Conservation (phyloP, 2,888 invertebrate genomes). For the Tenthredo livida region DNA sequence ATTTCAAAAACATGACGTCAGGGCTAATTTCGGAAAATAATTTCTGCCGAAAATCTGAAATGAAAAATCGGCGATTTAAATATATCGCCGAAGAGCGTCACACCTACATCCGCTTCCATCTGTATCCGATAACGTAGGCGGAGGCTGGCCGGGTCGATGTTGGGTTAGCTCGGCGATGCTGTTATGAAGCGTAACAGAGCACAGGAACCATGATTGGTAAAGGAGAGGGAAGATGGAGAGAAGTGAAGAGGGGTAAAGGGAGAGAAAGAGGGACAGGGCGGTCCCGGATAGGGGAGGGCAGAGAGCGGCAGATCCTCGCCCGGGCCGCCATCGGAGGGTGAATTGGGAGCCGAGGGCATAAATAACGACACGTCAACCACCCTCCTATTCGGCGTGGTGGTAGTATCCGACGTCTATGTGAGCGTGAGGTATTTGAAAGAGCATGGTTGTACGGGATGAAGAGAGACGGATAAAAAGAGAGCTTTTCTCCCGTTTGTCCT, state of each 20-base stretch:
- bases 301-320: conserved; percentile 63
- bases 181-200: conserved; percentile 55
- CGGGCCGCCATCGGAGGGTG: conserved; percentile 67
- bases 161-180: conserved; percentile 59
- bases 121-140: conserved; percentile 62
- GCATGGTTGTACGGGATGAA: background rate
- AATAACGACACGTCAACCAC: conserved; percentile 64
- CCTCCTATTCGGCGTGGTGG: conserved; percentile 40
- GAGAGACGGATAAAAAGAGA: background rate
- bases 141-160: conserved; percentile 68
- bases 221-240: conserved; percentile 50
- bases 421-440: background rate
- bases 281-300: conserved; percentile 51
- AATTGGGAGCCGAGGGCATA: conserved; percentile 68
- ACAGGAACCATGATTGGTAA: conserved; percentile 57
- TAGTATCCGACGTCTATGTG: background rate
- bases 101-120: background rate
- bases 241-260: conserved; percentile 23
- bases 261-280: conserved; percentile 49
- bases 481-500: background rate
- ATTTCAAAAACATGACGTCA: background rate
- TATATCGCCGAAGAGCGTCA: background rate
- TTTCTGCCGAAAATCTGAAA: too few relatives aligned
- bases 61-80: background rate
- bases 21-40: background rate